These are phyloP conservation scores for Lethrus apterus DNA, from an alignment of 1,140 invertebrate genomes.

Conservation along the genomic window DNA sequence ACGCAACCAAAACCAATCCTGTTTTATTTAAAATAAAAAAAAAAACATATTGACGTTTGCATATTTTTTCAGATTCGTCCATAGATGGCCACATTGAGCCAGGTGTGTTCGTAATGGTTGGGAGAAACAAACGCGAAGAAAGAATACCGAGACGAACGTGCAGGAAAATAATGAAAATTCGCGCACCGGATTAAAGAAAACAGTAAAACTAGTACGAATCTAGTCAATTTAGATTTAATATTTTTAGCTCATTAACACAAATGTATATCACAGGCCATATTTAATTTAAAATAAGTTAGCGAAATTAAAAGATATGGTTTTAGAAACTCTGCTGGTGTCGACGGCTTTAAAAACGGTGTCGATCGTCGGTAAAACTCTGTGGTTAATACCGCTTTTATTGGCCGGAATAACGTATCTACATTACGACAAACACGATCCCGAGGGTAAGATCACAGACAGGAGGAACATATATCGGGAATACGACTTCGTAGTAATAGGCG, in stretches of 20 bases:
- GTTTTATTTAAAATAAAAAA: too few species aligned
- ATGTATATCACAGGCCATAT: neutral
- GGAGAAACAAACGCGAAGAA: neutral
- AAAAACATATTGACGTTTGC: too few species aligned
- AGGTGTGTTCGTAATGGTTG: too few species aligned
- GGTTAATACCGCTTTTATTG: conserved; percentile 73
- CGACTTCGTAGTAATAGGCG: conserved; percentile 83
- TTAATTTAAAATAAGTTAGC: neutral
- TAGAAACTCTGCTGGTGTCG: conserved; percentile 62
- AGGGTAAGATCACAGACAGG: conserved; percentile 58
- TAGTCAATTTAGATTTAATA: conserved; percentile 1
- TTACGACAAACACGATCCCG: conserved; percentile 74
- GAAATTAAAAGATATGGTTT: conserved; percentile 50
- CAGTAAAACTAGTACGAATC: conserved; percentile 19
- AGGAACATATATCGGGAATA: conserved; percentile 55
- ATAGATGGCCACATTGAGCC: too few species aligned
- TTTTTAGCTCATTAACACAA: neutral
- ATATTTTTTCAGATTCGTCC: too few species aligned
- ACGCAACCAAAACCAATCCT: too few species aligned
- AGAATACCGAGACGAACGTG: neutral
- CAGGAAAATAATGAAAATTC: conserved; percentile 31
- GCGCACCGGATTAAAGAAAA: conserved; percentile 27
- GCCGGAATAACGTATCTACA: conserved; percentile 75
- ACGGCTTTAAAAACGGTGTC: conserved; percentile 69
- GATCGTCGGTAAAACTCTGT: conserved; percentile 63